Base-by-base conservation (phyloP, 2,888 invertebrate genomes). In the Ophonus ardosiacus region DNA sequence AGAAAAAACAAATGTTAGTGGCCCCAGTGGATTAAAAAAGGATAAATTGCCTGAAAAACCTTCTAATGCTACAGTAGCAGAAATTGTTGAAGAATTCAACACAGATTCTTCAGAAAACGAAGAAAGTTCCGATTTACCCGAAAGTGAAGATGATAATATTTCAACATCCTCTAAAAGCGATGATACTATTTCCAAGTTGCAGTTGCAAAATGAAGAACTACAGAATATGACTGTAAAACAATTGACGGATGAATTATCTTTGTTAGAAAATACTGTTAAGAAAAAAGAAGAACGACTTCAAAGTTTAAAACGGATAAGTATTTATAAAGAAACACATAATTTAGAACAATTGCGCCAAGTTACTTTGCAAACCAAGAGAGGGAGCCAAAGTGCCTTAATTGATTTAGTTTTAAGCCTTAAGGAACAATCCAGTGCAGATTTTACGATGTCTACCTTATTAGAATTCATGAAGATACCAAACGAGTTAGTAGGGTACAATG, bases 361-460 rank as follows among this genome's bases (percentile, higher is more conserved):
- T 31, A 93, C 93, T 38, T 91, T 92, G 85, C 93, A 91, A 87
- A 94, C 93, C 93, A 92, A 92, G 86, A 91, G 90, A 81, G 93
- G 92, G 0, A 93, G 93, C 86, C 93, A 93, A 86, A 91, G 91
- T 87, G 93, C 93, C 0, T 88, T 94, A 17, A 90, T 91, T 85
- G 92, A 93, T 84, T 89, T 93, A 13, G 90, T 93, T 88, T 91
- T 92, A 61, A 86, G 92, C 56, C 92, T 93, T 90, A 91, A 90
- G 85, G 89, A 88, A 0, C 92, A 91, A 82, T 90, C 90, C 86
- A 90, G 91, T 0, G 92, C 92, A 24, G 89, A 91, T 81, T 91
- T 92, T 90, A 91, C 91, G 61, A 92, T 93, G 88, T 90, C 91
- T 0, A 91, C 93, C 87, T 91, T 93, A 86, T 89, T 93, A 10